Evolutionary conservation across 2,797 vertebrate genomes (phyloP).

Genomic region (Coilia nasus): DNA sequence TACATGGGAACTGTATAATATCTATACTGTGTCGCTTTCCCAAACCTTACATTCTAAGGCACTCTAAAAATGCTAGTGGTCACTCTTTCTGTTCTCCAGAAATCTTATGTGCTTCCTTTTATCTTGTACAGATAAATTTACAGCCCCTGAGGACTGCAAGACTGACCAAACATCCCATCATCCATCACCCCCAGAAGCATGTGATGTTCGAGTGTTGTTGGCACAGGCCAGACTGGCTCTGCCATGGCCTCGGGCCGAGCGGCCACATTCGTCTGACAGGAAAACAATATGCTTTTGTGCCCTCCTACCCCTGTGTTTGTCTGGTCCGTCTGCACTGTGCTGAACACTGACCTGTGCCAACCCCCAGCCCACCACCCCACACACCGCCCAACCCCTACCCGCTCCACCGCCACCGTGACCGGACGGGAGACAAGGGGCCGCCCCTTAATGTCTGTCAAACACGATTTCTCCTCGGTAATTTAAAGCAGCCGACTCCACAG

Average conservation of each 20-base stretch:
- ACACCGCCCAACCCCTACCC: neutral
- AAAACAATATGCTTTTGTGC: constrained; percentile 47
- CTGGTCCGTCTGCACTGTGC: neutral
- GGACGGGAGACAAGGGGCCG: neutral
- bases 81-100: neutral
- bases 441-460: neutral
- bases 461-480: constrained; percentile 5
- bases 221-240: neutral
- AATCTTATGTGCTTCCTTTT: neutral
- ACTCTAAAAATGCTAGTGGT: neutral
- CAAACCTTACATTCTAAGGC: too few species aligned
- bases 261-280: constrained; percentile 36
- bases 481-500: constrained; percentile 7
- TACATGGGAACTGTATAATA: too few species aligned
- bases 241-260: neutral
- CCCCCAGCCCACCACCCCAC: too few species aligned
- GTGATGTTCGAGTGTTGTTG: neutral
- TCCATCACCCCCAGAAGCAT: neutral
- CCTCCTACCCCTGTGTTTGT: constrained; percentile 39
- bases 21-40: too few species aligned
- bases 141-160: neutral
- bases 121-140: neutral
- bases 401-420: neutral
- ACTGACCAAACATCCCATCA: neutral
- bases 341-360: constrained; percentile 5